A percentile compares a stretch with the other conserved stretches of the same genome.
These are phyloP conservation scores for Augiades crinisus DNA, from an alignment of 2,888 invertebrate genomes.

Conservation along the genomic window DNA sequence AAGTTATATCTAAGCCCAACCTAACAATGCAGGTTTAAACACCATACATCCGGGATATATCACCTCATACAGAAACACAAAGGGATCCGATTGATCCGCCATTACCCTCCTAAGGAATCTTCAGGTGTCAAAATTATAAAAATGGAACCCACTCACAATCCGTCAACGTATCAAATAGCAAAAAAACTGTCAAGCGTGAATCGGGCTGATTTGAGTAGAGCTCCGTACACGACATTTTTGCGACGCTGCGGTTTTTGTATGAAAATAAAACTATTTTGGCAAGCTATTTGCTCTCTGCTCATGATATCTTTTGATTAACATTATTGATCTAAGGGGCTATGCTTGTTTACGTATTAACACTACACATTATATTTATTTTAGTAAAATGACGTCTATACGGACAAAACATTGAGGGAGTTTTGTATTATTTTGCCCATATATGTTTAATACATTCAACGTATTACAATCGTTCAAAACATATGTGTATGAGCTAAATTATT, in stretches of 20 bases:
- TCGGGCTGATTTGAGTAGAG: neutral
- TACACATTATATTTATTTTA: too few species aligned
- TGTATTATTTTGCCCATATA: too few species aligned
- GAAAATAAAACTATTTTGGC: too few species aligned
- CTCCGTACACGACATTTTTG: neutral
- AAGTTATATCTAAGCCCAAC: neutral
- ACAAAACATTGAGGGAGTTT: too few species aligned
- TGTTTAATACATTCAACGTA: too few species aligned
- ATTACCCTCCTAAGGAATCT: conserved; percentile 56
- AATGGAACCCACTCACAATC: conserved; percentile 61
- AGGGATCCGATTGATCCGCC: conserved; percentile 62
- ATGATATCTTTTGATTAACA: too few species aligned
- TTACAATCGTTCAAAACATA: too few species aligned
- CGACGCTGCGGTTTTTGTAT: neutral
- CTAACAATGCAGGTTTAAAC: conserved; percentile 30
- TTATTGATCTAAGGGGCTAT: too few species aligned
- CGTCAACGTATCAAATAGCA: conserved; percentile 73
- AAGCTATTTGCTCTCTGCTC: too few species aligned
- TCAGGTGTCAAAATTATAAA: conserved; percentile 72
- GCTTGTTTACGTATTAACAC: too few species aligned
- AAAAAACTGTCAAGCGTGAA: conserved; percentile 26
- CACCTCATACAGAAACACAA: conserved; percentile 50
- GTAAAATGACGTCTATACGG: too few species aligned
- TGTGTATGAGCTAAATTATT: too few species aligned
- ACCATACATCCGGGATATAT: conserved; percentile 51